Evolutionary conservation across 2,113 vertebrate genomes (phyloP).

Genomic region (Tringa solitaria): DNA sequence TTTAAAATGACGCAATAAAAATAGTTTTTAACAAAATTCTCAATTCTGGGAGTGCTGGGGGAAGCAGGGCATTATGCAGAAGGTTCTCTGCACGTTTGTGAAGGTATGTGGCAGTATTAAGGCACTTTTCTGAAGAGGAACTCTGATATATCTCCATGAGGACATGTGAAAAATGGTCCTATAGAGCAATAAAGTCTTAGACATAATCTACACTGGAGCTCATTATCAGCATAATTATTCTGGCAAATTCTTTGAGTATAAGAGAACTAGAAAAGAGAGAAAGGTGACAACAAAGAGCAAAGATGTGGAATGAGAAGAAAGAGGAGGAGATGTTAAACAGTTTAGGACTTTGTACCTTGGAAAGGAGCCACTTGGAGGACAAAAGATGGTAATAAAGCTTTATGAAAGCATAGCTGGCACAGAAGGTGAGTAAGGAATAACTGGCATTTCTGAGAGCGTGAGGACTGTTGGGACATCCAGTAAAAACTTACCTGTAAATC

Average conservation of each 20-base stretch:
- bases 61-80: neutral
- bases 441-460: fast-evolving
- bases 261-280: neutral
- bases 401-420: neutral
- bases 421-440: neutral
- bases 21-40: neutral
- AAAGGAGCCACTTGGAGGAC: neutral
- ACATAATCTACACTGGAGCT: neutral
- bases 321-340: neutral
- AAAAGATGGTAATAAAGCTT: neutral
- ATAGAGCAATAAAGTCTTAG: neutral
- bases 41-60: neutral
- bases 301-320: neutral
- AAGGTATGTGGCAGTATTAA: neutral
- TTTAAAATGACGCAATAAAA: neutral
- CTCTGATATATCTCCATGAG: neutral
- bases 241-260: neutral
- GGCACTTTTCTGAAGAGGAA: neutral
- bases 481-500: neutral
- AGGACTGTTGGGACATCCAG: neutral
- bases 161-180: neutral
- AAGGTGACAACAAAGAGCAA: neutral
- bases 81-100: neutral
- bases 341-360: neutral
- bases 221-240: neutral